Evolutionary conservation across 1,140 invertebrate species (phyloP).

Genomic region (Alviniconcha marisindica): DNA sequence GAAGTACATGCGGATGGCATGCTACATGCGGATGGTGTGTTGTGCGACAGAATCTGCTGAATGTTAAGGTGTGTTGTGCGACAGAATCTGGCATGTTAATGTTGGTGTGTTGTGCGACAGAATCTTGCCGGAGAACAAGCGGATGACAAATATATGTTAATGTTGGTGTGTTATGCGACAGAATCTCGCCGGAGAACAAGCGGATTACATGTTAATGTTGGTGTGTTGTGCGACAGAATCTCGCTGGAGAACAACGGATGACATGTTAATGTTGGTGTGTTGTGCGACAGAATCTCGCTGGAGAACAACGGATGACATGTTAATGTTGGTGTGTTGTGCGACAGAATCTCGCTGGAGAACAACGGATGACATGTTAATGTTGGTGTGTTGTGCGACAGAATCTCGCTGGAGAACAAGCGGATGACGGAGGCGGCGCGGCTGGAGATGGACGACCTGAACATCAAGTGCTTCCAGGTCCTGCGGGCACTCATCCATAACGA

Average conservation of each 20-base stretch:
- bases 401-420: conserved; percentile 62
- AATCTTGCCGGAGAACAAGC: conserved; percentile 62
- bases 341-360: conserved; percentile 23
- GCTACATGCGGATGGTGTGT: not conserved
- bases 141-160: no score
- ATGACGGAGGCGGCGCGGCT: conserved; percentile 64
- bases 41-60: conserved; percentile 8
- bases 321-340: not conserved
- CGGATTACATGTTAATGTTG: no score
- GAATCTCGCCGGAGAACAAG: conserved; percentile 27
- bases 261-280: not conserved
- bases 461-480: conserved; percentile 74
- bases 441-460: conserved; percentile 74
- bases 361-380: no score
- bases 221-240: not conserved
- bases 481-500: conserved; percentile 75
- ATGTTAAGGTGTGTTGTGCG: not conserved
- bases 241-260: no score
- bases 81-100: no score
- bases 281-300: conserved; percentile 4
- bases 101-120: conserved; percentile 43
- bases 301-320: no score
- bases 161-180: not conserved
- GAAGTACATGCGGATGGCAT: no score
- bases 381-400: conserved; percentile 48